Conservation (phyloP, 2,888 invertebrate genomes). For the Pyralis farinalis region DNA sequence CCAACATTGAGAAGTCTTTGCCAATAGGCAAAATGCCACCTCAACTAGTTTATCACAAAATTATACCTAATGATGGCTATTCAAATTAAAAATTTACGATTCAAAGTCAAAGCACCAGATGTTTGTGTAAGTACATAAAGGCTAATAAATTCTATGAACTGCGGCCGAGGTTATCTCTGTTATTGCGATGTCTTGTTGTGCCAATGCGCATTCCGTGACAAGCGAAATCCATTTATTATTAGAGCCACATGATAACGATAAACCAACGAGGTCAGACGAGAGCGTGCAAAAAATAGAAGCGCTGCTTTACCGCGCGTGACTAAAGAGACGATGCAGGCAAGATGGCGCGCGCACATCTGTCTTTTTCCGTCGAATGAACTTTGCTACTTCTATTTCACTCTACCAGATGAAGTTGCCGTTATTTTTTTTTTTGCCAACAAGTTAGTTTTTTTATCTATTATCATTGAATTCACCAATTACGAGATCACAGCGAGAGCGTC, state of each 20-base stretch:
- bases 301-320: slow-evolving; percentile 72
- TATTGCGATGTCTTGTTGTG: slow-evolving; percentile 43
- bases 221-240: slow-evolving; percentile 68
- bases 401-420: slow-evolving; percentile 57
- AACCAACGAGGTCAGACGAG: slow-evolving; percentile 75
- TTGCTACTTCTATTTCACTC: slow-evolving; percentile 38
- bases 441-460: slow-evolving; percentile 52
- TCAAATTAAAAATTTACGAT: too few species aligned
- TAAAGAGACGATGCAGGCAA: slow-evolving; percentile 69
- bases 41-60: too few species aligned
- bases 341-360: slow-evolving; percentile 56
- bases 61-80: too few species aligned
- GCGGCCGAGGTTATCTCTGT: slow-evolving; percentile 58
- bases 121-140: slow-evolving; percentile 18
- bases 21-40: too few species aligned
- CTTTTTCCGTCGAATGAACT: slow-evolving; percentile 44
- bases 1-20: too few species aligned
- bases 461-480: slow-evolving; percentile 64
- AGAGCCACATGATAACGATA: slow-evolving; percentile 73
- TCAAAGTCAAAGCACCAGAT: too few species aligned
- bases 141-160: slow-evolving; percentile 48
- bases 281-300: slow-evolving; percentile 77
- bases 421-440: slow-evolving; percentile 55
- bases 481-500: slow-evolving; percentile 49
- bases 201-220: slow-evolving; percentile 48